These are phyloP conservation scores for Lucifuga dentata DNA, from an alignment of 2,113 vertebrate species.

Conservation along the genomic window DNA sequence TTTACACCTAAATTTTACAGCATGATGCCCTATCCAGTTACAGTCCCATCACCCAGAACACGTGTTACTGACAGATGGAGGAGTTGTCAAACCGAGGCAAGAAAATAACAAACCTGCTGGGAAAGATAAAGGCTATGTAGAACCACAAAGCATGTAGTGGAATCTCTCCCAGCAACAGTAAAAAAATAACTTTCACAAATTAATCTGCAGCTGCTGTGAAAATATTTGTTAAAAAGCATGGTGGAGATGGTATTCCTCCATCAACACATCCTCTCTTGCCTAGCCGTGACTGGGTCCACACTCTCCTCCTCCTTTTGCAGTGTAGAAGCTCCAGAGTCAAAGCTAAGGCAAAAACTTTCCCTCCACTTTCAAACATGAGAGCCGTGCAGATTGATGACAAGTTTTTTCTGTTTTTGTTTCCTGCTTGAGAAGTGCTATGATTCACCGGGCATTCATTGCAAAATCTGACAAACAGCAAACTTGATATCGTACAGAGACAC, in stretches of 20 bases:
- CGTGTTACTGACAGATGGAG: constrained; percentile 25
- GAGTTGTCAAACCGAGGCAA: constrained; percentile 3
- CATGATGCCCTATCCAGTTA: constrained; percentile 1
- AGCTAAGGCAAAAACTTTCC: no score
- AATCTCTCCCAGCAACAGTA: no score
- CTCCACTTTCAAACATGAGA: no score
- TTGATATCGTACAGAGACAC: no score
- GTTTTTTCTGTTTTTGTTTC: no score
- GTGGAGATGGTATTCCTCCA: not conserved
- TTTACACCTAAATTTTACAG: constrained; percentile 28
- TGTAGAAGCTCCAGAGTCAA: no score
- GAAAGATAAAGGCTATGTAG: not conserved
- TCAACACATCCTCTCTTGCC: not conserved
- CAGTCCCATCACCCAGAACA: constrained; percentile 13
- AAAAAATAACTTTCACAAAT: constrained; percentile 1
- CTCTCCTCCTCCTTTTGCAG: no score
- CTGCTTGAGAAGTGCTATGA: no score
- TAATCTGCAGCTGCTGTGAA: constrained; percentile 17
- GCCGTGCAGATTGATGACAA: no score
- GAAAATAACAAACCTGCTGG: constrained; percentile 8
- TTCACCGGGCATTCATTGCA: no score
- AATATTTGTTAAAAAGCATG: not conserved
- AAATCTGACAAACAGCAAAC: no score
- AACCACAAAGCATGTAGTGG: not conserved
- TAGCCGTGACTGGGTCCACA: not conserved